Conservation (phyloP, 2,113 vertebrate genomes). For the Sula dactylatra region DNA sequence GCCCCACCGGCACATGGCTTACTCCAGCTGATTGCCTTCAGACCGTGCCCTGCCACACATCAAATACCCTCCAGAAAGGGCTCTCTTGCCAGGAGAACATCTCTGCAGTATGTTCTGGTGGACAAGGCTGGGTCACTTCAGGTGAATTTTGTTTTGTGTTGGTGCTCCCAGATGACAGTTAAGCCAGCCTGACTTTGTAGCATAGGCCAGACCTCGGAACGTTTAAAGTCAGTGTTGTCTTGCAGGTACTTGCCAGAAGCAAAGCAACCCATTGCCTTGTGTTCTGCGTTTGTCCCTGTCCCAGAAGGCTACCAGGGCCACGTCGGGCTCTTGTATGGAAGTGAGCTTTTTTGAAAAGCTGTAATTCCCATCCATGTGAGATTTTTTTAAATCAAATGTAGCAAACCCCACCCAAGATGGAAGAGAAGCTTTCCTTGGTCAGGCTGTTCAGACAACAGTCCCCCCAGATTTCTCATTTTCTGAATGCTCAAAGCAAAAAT, state of each 20-base stretch:
- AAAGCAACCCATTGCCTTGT: background rate
- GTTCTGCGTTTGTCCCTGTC: background rate
- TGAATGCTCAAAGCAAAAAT: background rate
- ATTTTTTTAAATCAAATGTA: background rate
- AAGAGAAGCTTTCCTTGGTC: background rate
- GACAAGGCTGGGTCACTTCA: background rate
- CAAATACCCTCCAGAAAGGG: background rate
- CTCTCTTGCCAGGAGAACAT: background rate
- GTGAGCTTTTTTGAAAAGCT: background rate
- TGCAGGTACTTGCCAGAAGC: background rate
- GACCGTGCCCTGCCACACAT: background rate
- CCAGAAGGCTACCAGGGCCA: background rate
- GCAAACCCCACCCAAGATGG: background rate
- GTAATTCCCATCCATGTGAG: background rate
- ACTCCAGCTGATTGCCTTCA: background rate
- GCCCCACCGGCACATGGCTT: background rate
- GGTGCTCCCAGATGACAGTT: background rate
- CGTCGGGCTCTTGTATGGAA: rapidly evolving
- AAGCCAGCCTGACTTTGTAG: background rate
- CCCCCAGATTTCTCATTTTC: background rate
- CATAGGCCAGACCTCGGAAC: background rate
- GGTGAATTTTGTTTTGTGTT: background rate
- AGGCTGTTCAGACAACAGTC: background rate
- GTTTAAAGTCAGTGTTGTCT: rapidly evolving
- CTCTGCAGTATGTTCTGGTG: background rate